Base-by-base conservation (phyloP, 2,113 vertebrate genomes). In the Chelonoidis abingdonii region DNA sequence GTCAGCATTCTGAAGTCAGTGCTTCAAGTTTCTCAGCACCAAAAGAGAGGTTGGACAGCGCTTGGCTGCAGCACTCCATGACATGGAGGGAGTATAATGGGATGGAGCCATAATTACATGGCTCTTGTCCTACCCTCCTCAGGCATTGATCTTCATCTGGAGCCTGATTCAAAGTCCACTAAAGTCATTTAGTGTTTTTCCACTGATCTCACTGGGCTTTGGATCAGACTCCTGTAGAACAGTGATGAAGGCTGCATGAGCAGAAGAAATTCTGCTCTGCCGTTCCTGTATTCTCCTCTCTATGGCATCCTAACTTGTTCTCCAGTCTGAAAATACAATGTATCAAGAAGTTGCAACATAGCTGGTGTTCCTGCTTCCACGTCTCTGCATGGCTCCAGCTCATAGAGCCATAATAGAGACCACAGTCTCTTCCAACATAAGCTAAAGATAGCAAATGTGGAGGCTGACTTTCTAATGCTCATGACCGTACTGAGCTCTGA, bases 21-120 rank as follows among this genome's bases (percentile, higher is more conserved):
- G 0, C 9, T 52, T 3, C 0, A 8, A 17, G 2, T 7, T 69
- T 41, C 69, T 7, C 7, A 1, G 56, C 5, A 80, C 54, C 11
- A 69, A 47, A 9, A 5, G 38, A 6, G 56, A 62, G 27, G 65
- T 8, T 38, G 3, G 44, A 78, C 80, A 84, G 19, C 82, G 10
- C 35, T 38, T 2, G 41, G 1, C 8, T 5, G 1, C 0, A 8
- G 9, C 13, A 29, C 8, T 57, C 24, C 54, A 44, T 54, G 22
- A 17, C 13, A 80, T 9, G 25, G 53, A 83, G n/a, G 11, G 38
- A 82, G 53, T 8, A 22, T 9, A 53, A 25, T 38, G 8, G 19
- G 53, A 19, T 24, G 54, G 24, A 44, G 24, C 47, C 47, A 49
- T 57, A 19, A 17, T 27, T 13, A 22, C 11, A 25, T 14, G 7